Base-by-base conservation (phyloP, 2,113 vertebrate species). In the Pristiophorus japonicus region DNA sequence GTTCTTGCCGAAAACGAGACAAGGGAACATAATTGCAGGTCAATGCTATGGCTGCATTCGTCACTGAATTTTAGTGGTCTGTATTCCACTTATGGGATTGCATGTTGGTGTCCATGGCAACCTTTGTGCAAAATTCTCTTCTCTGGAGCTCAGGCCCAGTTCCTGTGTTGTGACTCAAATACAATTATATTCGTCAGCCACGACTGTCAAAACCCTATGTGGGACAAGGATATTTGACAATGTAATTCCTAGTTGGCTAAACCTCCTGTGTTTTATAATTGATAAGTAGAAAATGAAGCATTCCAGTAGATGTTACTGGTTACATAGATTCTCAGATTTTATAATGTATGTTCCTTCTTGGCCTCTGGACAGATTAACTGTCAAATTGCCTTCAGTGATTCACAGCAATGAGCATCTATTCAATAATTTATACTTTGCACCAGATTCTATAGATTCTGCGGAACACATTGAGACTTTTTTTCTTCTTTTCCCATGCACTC, bases 251-350 rank as follows among this genome's bases (percentile, higher is more conserved):
- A 63, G 88, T 92, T 92, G 59, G 34, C 62, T 65, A n/a, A 92
- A 92, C 59, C 88, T 92, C 59, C 88, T 65, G 88, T 38, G 88
- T 92, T 63, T 65, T 63, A 92, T 92, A 92, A 92, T 92, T 92
- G 30, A 92, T 63, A 65, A 92, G 88, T 20, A 92, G 88, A 62
- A 38, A 63, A 63, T 63, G 34, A 92, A 92, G 34, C 0, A 63
- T 63, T 63, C 65, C 34, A 91, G 88, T 20, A 7, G 34, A 92
- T 22, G 18, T 38, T 92, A 20, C 16, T 62, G 34, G n/a, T 20
- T 63, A 20, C 59, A 63, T 63, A 63, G 65, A 65, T 92, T 92
- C 88, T 92, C 88, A 92, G 88, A 90, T 11, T 92, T 92, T 63
- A 63, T 63, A 18, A 63, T 91, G 11, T 16, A 55, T 18, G 12